Percentiles rank a stretch among this genome's conserved stretches.
These are phyloP conservation scores for Myotis davidii DNA, from an alignment of 2,113 vertebrate genomes.

Conservation along the genomic window DNA sequence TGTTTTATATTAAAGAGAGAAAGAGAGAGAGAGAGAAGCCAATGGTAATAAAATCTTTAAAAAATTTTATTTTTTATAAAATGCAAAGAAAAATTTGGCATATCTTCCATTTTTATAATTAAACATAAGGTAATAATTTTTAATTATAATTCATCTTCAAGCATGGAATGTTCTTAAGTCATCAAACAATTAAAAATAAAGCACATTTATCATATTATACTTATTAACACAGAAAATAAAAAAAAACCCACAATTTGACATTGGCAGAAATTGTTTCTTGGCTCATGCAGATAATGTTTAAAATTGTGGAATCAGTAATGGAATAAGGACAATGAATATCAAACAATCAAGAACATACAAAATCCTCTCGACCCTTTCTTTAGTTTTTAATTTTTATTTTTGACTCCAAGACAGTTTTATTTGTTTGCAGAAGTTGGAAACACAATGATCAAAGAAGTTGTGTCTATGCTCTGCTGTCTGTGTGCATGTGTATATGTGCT, in stretches of 20 bases:
- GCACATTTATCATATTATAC: not conserved
- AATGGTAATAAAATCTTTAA: not conserved
- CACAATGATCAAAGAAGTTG: not conserved
- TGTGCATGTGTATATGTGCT: not conserved
- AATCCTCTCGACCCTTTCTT: not conserved
- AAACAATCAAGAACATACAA: not conserved
- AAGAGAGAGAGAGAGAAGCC: not conserved
- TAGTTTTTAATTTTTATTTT: not conserved
- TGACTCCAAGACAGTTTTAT: not conserved
- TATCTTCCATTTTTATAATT: not conserved
- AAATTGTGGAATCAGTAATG: not conserved
- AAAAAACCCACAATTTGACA: not conserved
- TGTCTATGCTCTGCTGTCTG: not conserved
- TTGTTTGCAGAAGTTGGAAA: not conserved
- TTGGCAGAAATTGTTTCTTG: not conserved
- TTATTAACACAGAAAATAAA: not conserved
- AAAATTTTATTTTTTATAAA: not conserved
- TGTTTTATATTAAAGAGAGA: not conserved
- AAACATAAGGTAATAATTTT: not conserved
- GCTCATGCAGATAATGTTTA: not conserved
- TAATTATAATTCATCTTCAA: not conserved
- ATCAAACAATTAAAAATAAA: not conserved
- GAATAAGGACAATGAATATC: not conserved
- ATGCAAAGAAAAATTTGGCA: not conserved
- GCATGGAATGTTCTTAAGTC: not conserved